Evolutionary conservation across 2,113 vertebrate genomes (phyloP).

Genomic region (Anser cygnoides): DNA sequence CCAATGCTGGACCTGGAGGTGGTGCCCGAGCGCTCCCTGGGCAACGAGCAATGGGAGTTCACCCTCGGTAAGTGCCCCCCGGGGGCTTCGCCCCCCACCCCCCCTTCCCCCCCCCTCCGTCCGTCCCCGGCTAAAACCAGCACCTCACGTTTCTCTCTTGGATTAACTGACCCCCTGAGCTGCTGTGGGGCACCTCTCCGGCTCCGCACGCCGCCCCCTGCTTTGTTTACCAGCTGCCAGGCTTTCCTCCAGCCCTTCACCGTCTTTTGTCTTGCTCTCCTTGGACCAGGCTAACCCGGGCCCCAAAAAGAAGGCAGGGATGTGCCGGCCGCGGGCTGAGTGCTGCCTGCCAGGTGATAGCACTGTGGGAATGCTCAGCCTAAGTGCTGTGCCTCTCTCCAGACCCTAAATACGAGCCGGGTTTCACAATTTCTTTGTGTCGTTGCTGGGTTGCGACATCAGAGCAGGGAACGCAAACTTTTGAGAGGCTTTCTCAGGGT

Average conservation of each 20-base stretch:
- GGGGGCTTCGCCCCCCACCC: not conserved
- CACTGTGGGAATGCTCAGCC: not conserved
- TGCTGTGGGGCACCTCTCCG: too few species aligned
- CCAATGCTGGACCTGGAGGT: constrained; percentile 99
- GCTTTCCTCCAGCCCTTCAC: not conserved
- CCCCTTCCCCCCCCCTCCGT: too few species aligned
- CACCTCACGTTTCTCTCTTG: too few species aligned
- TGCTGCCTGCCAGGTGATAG: not conserved
- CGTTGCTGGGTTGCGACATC: not conserved
- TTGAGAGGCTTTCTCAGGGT: not conserved
- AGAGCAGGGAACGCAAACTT: not conserved
- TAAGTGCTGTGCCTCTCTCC: not conserved
- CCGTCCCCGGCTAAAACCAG: too few species aligned
- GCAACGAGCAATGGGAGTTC: constrained; percentile 99
- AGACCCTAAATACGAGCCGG: not conserved
- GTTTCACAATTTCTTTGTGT: not conserved
- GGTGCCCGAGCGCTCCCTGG: constrained; percentile 98
- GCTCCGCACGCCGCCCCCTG: not conserved
- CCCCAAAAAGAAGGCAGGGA: not conserved
- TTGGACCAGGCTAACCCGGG: not conserved
- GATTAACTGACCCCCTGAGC: too few species aligned
- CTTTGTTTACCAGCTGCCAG: not conserved
- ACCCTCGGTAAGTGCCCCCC: constrained; percentile 85
- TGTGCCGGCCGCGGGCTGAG: not conserved
- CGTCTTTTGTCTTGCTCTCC: not conserved